Conservation (phyloP, 2,113 vertebrate species). For the Bubo scandiacus region DNA sequence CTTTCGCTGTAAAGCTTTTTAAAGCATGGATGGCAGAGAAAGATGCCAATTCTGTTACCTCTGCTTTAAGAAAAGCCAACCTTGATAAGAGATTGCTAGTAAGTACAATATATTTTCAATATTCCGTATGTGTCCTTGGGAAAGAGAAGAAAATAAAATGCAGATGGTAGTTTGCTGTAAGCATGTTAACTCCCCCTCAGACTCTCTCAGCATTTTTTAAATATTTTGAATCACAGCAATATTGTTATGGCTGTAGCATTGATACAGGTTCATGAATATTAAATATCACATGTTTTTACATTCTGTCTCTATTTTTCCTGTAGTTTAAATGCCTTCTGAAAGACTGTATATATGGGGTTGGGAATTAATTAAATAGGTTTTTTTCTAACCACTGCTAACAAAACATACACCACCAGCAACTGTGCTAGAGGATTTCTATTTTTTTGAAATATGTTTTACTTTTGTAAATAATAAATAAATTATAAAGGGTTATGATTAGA, state of each 20-base stretch:
- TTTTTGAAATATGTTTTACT: not conserved
- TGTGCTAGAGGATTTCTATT: not conserved
- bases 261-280: not conserved
- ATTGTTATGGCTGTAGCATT: constrained; percentile 4
- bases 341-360: not conserved
- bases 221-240: constrained; percentile 21
- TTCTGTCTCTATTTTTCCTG: not conserved
- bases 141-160: not conserved
- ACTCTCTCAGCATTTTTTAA: not conserved
- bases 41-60: constrained; percentile 89
- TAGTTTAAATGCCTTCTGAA: not conserved
- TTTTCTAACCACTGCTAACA: not conserved
- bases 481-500: not conserved
- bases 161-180: not conserved
- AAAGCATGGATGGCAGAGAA: constrained; percentile 95
- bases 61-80: constrained; percentile 89
- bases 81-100: constrained; percentile 91
- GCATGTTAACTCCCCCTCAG: not conserved
- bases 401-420: not conserved
- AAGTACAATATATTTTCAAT: constrained; percentile 55
- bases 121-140: not conserved
- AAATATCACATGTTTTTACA: not conserved
- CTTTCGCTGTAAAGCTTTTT: constrained; percentile 92
- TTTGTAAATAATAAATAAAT: not conserved
- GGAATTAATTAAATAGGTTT: not conserved